Base-by-base conservation (phyloP, 2,113 vertebrate genomes). In the Mirounga angustirostris region DNA sequence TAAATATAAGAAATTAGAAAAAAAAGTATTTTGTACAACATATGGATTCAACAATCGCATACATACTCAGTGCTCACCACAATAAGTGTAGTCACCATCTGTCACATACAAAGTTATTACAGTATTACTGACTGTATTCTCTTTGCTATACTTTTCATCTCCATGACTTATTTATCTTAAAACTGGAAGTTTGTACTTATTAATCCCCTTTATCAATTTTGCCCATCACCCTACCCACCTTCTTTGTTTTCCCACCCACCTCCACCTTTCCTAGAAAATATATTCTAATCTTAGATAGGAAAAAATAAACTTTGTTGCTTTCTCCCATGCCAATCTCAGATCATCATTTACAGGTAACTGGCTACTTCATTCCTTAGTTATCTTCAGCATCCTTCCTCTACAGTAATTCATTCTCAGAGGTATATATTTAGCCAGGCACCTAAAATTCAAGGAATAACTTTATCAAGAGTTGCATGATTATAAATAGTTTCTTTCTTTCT, bases 1-100 rank as follows among this genome's bases (percentile, higher is more conserved):
- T 96, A 92, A 96, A 97, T 87, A 90, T 88, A 86, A 98, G 36
- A 95, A 58, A n/a, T 95, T 96, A 95, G 8, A 69, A 94, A 97
- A 58, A 58, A 36, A 10, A 28, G 5, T 50, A 50, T 50, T 78
- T 30, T 78, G 26, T 78, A 30, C 14, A 28, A 50, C 26, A 50
- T 78, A 78, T 50, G 26, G 43, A 50, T 50, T 78, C 43, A 50
- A 30, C 7, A 78, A 30, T 78, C 4, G 4, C 73, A 76, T 46
- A 28, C 73, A 46, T 43, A 74, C 40, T 15, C 22, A 74, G 24
- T 28, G 73, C 15, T 78, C 43, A 50, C 26, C 15, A 28, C 24
- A 26, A 16, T 50, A 50, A 16, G 43, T 78, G 3, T 50, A 76
- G 15, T 50, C 74, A 78, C 26, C 5, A 28, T 76, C 14, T 50